Evolutionary conservation across 53 echinoderm and acorn worm species (phyloP).

Genomic region (Echinarachnius parma): DNA sequence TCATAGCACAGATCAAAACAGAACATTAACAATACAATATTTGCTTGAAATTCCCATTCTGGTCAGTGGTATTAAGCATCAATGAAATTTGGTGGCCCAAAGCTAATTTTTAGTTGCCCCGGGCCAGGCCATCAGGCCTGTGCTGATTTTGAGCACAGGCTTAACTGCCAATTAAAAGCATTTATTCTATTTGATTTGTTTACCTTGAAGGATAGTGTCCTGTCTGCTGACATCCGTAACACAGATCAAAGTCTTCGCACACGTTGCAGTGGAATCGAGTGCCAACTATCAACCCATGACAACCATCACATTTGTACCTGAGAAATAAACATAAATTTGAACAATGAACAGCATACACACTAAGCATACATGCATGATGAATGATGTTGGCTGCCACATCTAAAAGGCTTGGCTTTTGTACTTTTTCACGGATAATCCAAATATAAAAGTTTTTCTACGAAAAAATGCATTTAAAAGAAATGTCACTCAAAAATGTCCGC

Average conservation of each 20-base stretch:
- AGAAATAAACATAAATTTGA: neutral
- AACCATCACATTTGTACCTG: slow-evolving; percentile 96
- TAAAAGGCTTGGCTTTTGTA: neutral
- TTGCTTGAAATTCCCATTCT: too few species aligned
- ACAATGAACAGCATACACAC: neutral
- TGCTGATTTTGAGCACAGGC: too few species aligned
- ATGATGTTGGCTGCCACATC: neutral
- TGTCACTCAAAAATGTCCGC: too few species aligned
- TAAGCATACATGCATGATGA: neutral
- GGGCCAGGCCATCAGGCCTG: too few species aligned
- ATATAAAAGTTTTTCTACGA: neutral
- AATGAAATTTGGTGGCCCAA: too few species aligned
- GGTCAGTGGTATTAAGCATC: too few species aligned
- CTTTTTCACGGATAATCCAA: neutral
- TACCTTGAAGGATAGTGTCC: slow-evolving; percentile 82
- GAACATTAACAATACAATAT: too few species aligned
- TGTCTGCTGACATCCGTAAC: slow-evolving; percentile 74
- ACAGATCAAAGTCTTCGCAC: slow-evolving; percentile 93
- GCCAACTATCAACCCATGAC: slow-evolving; percentile 90
- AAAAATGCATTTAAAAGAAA: too few species aligned
- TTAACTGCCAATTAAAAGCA: too few species aligned
- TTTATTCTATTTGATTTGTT: too few species aligned
- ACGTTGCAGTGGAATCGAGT: slow-evolving; percentile 92
- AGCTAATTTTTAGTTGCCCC: too few species aligned
- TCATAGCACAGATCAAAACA: too few species aligned